phyloP scores from a whole-genome alignment of 2,888 invertebrate species.

The Microctonus aethiopoides region DNA sequence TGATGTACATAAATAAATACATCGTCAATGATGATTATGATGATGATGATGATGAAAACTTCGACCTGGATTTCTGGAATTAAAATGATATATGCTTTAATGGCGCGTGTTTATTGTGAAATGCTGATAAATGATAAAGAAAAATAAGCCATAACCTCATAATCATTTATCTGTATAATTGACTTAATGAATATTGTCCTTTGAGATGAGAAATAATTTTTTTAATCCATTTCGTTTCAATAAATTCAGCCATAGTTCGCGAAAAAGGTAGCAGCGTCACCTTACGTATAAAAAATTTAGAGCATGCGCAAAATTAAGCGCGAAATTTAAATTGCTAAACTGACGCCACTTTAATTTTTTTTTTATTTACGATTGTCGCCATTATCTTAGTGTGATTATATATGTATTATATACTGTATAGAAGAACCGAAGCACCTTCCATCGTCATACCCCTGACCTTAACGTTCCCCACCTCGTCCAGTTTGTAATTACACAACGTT shows the following conservation, averaged over 20 bases:
- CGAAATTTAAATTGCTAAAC: neutral
- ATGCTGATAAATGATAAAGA: neutral
- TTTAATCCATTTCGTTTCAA: neutral
- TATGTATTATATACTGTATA: neutral
- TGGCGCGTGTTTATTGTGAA: neutral
- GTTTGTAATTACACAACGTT: slow-evolving; percentile 56
- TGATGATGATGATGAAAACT: slow-evolving; percentile 3
- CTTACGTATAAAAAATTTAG: neutral
- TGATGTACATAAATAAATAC: neutral
- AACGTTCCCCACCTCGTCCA: slow-evolving; percentile 45
- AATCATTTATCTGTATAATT: neutral
- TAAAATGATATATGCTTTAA: neutral
- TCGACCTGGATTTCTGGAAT: neutral
- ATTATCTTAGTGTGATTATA: neutral
- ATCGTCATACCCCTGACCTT: slow-evolving; percentile 62
- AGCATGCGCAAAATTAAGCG: neutral
- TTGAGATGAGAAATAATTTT: neutral
- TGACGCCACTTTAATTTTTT: neutral
- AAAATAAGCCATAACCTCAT: neutral
- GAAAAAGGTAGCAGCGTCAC: too few relatives aligned
- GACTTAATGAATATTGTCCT: neutral
- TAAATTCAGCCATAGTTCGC: neutral
- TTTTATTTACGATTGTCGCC: neutral
- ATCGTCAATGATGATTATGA: slow-evolving; percentile 2
- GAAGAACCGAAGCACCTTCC: slow-evolving; percentile 37